These are phyloP conservation scores for Proisotoma minuta DNA, from an alignment of 2,888 invertebrate species.

Conservation along the genomic window DNA sequence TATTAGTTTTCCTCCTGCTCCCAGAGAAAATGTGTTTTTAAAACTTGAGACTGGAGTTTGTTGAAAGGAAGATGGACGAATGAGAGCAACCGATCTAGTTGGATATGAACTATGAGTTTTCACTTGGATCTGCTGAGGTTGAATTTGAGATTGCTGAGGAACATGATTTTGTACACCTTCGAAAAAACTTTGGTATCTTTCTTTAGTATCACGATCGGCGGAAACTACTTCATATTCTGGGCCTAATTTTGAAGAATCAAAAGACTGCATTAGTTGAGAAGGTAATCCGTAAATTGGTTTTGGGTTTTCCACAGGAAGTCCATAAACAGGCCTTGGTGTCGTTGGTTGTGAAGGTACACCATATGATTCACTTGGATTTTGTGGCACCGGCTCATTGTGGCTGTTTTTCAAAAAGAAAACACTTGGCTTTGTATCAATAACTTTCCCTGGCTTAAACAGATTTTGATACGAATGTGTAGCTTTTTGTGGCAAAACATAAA, in stretches of 20 bases:
- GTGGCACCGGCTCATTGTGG: neutral
- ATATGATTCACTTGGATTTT: neutral
- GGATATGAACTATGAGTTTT: neutral
- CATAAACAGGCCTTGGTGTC: constrained; percentile 12
- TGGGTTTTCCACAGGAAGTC: constrained; percentile 9
- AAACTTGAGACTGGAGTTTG: neutral
- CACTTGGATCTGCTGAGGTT: neutral
- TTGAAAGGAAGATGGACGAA: neutral
- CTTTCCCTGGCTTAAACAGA: neutral
- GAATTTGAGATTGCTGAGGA: neutral
- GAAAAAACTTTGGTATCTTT: neutral
- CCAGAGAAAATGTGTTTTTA: neutral
- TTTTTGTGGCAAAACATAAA: constrained; percentile 27
- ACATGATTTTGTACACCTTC: neutral
- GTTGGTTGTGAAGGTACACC: neutral
- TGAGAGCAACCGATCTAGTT: neutral
- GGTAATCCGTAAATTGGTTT: neutral
- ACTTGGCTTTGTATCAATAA: constrained; percentile 18
- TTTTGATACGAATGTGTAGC: constrained; percentile 12
- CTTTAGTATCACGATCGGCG: neutral
- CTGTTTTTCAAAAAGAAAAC: constrained; percentile 21
- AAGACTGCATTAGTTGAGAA: neutral
- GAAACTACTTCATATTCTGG: neutral
- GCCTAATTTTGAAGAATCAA: neutral
- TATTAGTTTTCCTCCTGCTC: neutral